These are phyloP conservation scores for Parapristionchus giblindavisi DNA, from an alignment of 2,888 invertebrate species.

Conservation along the genomic window DNA sequence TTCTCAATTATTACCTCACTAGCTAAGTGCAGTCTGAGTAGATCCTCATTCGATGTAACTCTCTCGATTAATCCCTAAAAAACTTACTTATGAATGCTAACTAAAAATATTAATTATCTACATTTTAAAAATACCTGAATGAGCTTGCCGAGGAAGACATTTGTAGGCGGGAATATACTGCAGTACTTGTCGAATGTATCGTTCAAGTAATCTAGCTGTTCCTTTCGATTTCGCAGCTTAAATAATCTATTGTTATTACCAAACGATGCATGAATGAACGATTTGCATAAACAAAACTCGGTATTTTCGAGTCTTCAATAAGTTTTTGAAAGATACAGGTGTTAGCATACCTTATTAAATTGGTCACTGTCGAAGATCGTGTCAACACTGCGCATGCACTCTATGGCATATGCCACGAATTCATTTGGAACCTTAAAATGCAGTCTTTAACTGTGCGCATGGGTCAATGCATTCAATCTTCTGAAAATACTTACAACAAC, in stretches of 20 bases:
- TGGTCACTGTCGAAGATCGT: conserved; percentile 48
- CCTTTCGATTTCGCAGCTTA: conserved; percentile 20
- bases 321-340: neutral
- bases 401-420: conserved; percentile 49
- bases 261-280: no score
- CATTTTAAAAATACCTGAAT: conserved; percentile 45
- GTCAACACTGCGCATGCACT: conserved; percentile 57
- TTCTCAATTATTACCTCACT: conserved; percentile 44
- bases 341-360: conserved; percentile 43
- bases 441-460: no score
- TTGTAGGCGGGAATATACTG: conserved; percentile 49
- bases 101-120: neutral
- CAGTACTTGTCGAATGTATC: conserved; percentile 46
- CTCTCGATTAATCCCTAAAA: conserved; percentile 46
- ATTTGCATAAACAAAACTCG: no score
- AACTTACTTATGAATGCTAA: neutral
- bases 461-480: no score
- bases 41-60: conserved; percentile 45
- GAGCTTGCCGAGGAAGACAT: conserved; percentile 54
- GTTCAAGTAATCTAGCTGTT: conserved; percentile 45
- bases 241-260: neutral
- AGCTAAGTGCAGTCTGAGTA: conserved; percentile 55
- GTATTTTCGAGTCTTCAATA: no score
- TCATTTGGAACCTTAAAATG: conserved; percentile 41
- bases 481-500: conserved; percentile 31